Base-by-base conservation (phyloP, 2,888 invertebrate genomes). In the Diaperis boleti region DNA sequence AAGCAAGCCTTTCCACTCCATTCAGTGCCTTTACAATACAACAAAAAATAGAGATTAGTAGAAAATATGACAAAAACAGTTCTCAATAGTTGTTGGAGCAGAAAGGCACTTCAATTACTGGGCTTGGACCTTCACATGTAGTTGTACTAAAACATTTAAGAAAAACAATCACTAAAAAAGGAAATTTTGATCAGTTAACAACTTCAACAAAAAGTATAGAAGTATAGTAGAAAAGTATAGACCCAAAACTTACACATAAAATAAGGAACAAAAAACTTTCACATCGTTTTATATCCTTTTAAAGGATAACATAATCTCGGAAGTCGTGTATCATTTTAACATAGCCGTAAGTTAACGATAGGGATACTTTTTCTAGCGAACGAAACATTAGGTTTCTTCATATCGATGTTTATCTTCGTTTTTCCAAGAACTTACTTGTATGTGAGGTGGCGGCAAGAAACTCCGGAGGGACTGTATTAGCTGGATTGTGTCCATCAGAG, bases 351-450 rank as follows among this genome's bases (percentile, higher is more conserved):
- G 26, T 10, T 37, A 45, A 45, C 14, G 52, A 41, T 42, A 54
- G 13, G n/a, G n/a, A n/a, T n/a, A 54, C 14, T 33, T 14, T 49
- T 59, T 71, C 20, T 39, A 49, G 31, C 11, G 13, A 41, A 47
- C 39, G 13, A 29, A 17, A 49, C 10, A 7, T 75, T 78, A 78
- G 52, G 78, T 78, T 66, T 82, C 82, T 52, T 82, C 82, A 63
- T 78, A 82, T 63, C 87, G 85, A 80, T 87, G 87, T 72, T 87
- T 87, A 77, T 92, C 92, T 80, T 94, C 93, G 77, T 92, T 94
- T 81, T 94, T 94, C 94, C 94, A 94, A 62, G 93, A 93, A 67
- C 92, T 92, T 56, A 94, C 92, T 75, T 92, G 92, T 77, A 94
- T 94, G 79, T 93, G 94, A 3, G 94, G 93, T 18, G 93, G 93